Percentiles rank a stretch among this genome's conserved stretches.
Evolutionary conservation across 2,888 invertebrate species (phyloP).

Genomic region (Cerastoderma edule): DNA sequence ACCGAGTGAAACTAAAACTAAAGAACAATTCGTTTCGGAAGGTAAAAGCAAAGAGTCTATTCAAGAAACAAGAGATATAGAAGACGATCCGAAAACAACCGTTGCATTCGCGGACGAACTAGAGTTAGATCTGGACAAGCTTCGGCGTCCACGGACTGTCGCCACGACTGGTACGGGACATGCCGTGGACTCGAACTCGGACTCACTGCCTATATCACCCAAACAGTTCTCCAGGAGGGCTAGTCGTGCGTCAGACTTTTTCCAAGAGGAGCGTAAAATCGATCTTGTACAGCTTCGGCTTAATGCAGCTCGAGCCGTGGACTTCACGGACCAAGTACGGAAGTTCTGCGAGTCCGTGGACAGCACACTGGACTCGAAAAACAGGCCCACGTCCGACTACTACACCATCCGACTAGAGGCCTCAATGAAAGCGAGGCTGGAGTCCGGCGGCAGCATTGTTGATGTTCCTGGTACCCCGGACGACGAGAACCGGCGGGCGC

Average conservation of each 20-base stretch:
- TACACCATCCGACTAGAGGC: slow-evolving; percentile 63
- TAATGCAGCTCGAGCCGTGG: slow-evolving; percentile 53
- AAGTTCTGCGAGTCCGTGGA: slow-evolving; percentile 62
- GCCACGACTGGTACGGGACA: slow-evolving; percentile 6
- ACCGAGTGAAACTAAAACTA: not conserved
- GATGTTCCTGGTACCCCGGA: slow-evolving; percentile 68
- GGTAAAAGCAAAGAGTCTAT: not conserved
- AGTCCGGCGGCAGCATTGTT: slow-evolving; percentile 21
- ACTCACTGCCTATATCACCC: slow-evolving; percentile 39
- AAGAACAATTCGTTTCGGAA: not conserved
- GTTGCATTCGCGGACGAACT: slow-evolving; percentile 33
- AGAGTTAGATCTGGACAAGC: slow-evolving; percentile 12
- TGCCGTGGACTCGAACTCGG: not conserved
- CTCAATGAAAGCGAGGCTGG: slow-evolving; percentile 38
- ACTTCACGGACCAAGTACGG: slow-evolving; percentile 60
- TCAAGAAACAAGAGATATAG: not conserved
- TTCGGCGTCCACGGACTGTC: slow-evolving; percentile 34
- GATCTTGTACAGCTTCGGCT: slow-evolving; percentile 60
- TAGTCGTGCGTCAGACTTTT: slow-evolving; percentile 60
- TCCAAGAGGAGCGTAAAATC: slow-evolving; percentile 64
- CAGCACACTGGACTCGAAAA: slow-evolving; percentile 39
- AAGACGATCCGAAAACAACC: slow-evolving; percentile 16
- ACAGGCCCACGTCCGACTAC: slow-evolving; percentile 61
- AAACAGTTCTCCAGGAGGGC: slow-evolving; percentile 45
- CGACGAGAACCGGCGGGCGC: slow-evolving; percentile 59